Evolutionary conservation across 2,888 invertebrate genomes (phyloP).

Genomic region (Andrena haemorrhoa): DNA sequence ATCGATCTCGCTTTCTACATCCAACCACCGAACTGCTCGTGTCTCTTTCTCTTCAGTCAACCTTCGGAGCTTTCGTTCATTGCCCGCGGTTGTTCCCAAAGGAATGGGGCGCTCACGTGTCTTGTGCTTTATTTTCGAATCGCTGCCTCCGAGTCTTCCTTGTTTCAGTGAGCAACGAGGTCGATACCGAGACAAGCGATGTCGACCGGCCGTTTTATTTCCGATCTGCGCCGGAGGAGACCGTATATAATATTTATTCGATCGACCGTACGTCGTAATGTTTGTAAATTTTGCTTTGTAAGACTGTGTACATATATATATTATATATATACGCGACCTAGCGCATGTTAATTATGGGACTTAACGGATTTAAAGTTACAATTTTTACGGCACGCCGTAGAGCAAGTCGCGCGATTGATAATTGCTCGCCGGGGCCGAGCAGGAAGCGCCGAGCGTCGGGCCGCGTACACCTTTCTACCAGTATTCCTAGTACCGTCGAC

Average conservation of each 20-base stretch:
- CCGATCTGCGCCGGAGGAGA: conserved; percentile 54
- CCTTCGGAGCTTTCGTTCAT: conserved; percentile 30
- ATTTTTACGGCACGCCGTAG: conserved; percentile 58
- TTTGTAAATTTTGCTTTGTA: conserved; percentile 85
- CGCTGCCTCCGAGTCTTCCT: conserved; percentile 51
- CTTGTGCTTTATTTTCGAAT: conserved; percentile 16
- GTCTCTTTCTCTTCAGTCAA: conserved; percentile 12
- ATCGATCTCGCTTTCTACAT: conserved; percentile 44
- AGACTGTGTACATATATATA: conserved; percentile 85
- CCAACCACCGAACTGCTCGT: neutral
- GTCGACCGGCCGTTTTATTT: conserved; percentile 35
- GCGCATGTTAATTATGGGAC: conserved; percentile 70
- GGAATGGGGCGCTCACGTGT: neutral
- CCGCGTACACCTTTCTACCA: conserved; percentile 18
- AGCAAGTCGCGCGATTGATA: conserved; percentile 27
- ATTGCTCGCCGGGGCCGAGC: conserved; percentile 42
- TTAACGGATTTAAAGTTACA: conserved; percentile 36
- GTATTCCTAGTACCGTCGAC: neutral
- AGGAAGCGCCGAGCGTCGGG: conserved; percentile 20
- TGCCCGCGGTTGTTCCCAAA: conserved; percentile 5
- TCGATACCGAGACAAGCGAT: conserved; percentile 28
- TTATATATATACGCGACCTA: conserved; percentile 76
- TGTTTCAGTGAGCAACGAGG: conserved; percentile 13
- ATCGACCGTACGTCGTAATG: conserved; percentile 81
- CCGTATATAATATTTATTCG: conserved; percentile 74